Evolutionary conservation across 2,888 invertebrate species (phyloP), one percentile per base, ranked within the genome.

Genomic region (Arrhopalites spinosus): DNA sequence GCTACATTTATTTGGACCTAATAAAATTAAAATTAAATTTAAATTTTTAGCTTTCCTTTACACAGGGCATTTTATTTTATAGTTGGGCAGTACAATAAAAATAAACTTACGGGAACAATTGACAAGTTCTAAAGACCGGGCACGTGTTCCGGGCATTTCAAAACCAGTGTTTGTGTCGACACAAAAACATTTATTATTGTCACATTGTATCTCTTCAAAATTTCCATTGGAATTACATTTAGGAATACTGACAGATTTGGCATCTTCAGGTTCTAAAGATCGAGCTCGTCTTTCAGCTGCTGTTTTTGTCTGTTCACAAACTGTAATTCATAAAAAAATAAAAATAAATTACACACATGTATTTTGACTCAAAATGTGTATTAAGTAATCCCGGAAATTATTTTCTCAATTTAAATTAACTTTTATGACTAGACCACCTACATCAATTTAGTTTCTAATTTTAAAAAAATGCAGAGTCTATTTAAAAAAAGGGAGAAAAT

Each of bases 1-100:
- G 0, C 92, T 90, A 84, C 94, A 94, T 1, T 90, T 88, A 43
- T 89, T 89, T 0, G 91, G 91, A 64, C 88, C 88, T 84, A 82
- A 25, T 29, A 20, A 59, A 13, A 56, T 15, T 20, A 7, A 56
- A 56, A 30, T 17, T 36, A 66, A 27, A 66, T 17, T 2, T 17
- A 17, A 74, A 20, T n/a, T n/a, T n/a, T n/a, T n/a, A n/a, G 15
- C 25, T 47, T 53, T 13, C n/a, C 45, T 11, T 45, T 45, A 45
- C 15, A 45, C 45, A 50, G 27, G 17, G 8, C n/a, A 56, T n/a
- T n/a, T 56, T 13, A 7, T 5, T 56, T 56, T 15, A n/a, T 56
- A 56, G n/a, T 13, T n/a, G 56, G 8, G n/a, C 20, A 13, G 56
- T 20, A 45, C 7, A 45, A 45, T 15, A 45, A 45, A 45, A 11